These are phyloP conservation scores for Lethrus apterus DNA, from an alignment of 1,140 invertebrate genomes.

Conservation along the genomic window DNA sequence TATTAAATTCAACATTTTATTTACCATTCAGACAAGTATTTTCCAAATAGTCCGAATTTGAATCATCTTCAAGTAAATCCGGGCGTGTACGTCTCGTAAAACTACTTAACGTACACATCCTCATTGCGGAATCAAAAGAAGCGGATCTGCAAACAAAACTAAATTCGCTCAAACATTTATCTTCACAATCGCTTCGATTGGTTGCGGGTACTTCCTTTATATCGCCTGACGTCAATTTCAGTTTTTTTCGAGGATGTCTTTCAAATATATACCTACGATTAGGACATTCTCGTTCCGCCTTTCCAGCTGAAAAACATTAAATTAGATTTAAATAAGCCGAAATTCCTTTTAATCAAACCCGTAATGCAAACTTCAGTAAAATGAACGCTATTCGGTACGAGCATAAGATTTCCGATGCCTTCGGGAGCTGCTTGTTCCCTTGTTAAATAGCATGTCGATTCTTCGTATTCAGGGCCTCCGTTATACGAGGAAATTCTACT, in stretches of 20 bases:
- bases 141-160: constrained; percentile 81
- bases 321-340: background rate
- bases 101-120: constrained; percentile 70
- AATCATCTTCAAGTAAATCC: constrained; percentile 72
- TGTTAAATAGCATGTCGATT: constrained; percentile 82
- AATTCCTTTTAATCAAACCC: constrained; percentile 56
- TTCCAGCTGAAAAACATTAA: constrained; percentile 54
- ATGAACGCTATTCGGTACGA: constrained; percentile 78
- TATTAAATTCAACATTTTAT: no score
- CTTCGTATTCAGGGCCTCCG: constrained; percentile 77
- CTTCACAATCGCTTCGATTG: constrained; percentile 83
- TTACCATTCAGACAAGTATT: constrained; percentile 84
- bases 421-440: constrained; percentile 76
- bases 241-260: constrained; percentile 72
- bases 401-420: constrained; percentile 76
- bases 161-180: constrained; percentile 83
- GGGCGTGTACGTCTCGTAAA: constrained; percentile 80
- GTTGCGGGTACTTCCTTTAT: constrained; percentile 71
- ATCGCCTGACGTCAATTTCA: constrained; percentile 68
- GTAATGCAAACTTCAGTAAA: constrained; percentile 84
- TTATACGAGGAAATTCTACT: constrained; percentile 73
- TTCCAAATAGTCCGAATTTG: constrained; percentile 83
- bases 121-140: constrained; percentile 66
- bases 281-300: constrained; percentile 78
- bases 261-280: constrained; percentile 82